Conservation (phyloP, 35 echinoderm and acorn worm genomes). For the Apostichopus californicus region DNA sequence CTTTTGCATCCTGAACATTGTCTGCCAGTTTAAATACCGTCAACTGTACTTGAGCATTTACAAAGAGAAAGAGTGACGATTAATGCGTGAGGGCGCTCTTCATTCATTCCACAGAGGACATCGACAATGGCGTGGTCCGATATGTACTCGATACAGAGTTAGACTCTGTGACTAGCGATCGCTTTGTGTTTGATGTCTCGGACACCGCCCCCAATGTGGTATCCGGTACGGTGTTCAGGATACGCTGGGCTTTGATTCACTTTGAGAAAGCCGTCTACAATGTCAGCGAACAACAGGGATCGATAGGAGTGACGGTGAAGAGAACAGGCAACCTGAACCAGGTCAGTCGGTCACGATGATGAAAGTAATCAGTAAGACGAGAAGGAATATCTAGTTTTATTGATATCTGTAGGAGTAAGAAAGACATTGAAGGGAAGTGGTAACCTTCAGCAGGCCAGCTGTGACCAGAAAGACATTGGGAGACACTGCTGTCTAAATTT, state of each 20-base stretch:
- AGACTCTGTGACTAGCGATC: conserved; percentile 67
- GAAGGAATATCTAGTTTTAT: no score
- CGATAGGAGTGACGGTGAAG: conserved; percentile 78
- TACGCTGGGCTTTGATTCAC: conserved; percentile 87
- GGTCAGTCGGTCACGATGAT: conserved; percentile 44
- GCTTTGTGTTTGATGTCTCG: conserved; percentile 93
- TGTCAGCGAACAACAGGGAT: conserved; percentile 81
- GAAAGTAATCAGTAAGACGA: no score
- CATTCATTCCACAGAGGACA: conserved; percentile 80
- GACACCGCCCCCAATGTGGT: conserved; percentile 95
- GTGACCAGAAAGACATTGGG: no score
- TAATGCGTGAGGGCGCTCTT: neutral
- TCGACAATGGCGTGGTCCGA: conserved; percentile 85
- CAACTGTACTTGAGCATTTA: neutral
- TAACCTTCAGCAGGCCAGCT: no score
- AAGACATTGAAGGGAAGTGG: no score
- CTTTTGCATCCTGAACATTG: no score
- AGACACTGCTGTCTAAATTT: no score
- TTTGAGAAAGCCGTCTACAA: conserved; percentile 88
- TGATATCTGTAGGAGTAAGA: no score
- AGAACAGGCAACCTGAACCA: conserved; percentile 96
- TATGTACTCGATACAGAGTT: conserved; percentile 67
- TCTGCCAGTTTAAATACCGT: no score
- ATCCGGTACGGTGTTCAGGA: conserved; percentile 82
- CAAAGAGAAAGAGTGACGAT: neutral